phyloP scores from a whole-genome alignment of 2,888 invertebrate genomes.

The Agriopis aurantiaria region DNA sequence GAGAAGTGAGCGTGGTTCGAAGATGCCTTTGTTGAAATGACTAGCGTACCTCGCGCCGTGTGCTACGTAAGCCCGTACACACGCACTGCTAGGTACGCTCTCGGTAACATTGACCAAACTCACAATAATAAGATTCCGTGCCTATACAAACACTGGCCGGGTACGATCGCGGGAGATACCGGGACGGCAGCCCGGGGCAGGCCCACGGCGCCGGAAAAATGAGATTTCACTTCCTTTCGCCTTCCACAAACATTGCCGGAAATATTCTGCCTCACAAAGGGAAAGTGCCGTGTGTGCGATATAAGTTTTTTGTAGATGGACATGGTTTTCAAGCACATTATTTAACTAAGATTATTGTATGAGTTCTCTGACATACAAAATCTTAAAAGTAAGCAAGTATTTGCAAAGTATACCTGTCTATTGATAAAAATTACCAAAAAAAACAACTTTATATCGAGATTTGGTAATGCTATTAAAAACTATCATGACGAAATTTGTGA shows the following conservation, averaged over 20 bases:
- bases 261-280: not conserved
- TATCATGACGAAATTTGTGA: too few species aligned
- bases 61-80: too few species aligned
- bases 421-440: too few species aligned
- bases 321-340: too few species aligned
- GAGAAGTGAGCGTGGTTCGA: too few species aligned
- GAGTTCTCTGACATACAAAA: too few species aligned
- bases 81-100: not conserved
- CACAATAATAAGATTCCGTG: constrained; percentile 12
- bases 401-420: too few species aligned
- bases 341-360: not conserved
- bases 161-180: not conserved
- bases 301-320: not conserved
- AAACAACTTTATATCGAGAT: too few species aligned
- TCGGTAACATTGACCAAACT: not conserved
- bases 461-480: too few species aligned
- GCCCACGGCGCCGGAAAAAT: constrained; percentile 17
- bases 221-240: constrained; percentile 20
- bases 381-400: too few species aligned
- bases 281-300: not conserved
- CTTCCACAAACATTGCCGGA: constrained; percentile 16
- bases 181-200: constrained; percentile 6
- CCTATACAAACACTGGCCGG: constrained; percentile 15
- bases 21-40: too few species aligned
- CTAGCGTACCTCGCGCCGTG: too few species aligned